Percentiles rank a stretch among this genome's conserved stretches.
Evolutionary conservation across 2,113 vertebrate species (phyloP).

Genomic region (Hippocampus guttulatus): DNA sequence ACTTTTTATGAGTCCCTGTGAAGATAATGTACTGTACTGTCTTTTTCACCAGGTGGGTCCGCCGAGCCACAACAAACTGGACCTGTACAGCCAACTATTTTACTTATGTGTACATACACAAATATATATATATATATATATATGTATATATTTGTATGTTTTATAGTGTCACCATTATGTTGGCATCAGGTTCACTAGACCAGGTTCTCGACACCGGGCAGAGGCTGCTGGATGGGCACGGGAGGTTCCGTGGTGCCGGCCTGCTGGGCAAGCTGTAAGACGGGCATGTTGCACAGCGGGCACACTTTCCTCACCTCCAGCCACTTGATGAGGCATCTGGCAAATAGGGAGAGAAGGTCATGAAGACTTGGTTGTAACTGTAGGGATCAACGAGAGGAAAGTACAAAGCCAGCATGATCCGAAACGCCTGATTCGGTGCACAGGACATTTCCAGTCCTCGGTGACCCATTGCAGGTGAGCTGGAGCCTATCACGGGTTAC

Average conservation of each 20-base stretch:
- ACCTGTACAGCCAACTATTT: slow-evolving; percentile 56
- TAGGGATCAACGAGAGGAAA: not conserved
- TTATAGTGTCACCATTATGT: slow-evolving; percentile 20
- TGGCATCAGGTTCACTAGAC: slow-evolving; percentile 72
- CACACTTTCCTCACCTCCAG: slow-evolving; percentile 98
- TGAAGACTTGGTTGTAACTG: not conserved
- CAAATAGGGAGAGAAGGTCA: not conserved
- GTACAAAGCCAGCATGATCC: not conserved
- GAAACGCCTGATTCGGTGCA: not conserved
- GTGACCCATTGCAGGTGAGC: not conserved
- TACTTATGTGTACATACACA: slow-evolving; percentile 7
- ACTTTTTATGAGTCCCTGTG: slow-evolving; percentile 38
- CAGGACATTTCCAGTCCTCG: not conserved
- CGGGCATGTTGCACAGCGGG: slow-evolving; percentile 96
- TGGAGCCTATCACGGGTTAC: no score
- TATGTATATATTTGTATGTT: no score
- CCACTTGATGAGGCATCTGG: slow-evolving; percentile 99
- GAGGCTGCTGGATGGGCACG: slow-evolving; percentile 77
- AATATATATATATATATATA: not conserved
- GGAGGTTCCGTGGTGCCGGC: slow-evolving; percentile 77
- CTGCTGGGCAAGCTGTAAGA: slow-evolving; percentile 91
- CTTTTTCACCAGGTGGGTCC: not conserved
- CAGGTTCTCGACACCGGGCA: slow-evolving; percentile 88
- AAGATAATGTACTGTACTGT: slow-evolving; percentile 7
- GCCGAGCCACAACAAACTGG: slow-evolving; percentile 35